Evolutionary conservation across 2,888 invertebrate species (phyloP).

Genomic region (Ophion costatus): DNA sequence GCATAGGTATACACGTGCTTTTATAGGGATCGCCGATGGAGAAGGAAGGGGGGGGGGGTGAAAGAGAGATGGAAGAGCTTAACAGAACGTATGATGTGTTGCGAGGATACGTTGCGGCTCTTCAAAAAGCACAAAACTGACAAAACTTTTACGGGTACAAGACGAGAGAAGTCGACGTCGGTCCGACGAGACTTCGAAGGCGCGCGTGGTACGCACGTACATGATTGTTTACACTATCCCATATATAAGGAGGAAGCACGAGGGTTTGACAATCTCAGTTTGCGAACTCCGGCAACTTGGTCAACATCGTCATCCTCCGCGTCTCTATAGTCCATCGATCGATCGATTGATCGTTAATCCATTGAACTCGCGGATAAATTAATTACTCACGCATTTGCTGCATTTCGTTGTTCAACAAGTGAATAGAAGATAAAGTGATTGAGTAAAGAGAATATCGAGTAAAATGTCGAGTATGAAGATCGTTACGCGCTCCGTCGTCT

Average conservation of each 20-base stretch:
- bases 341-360: constrained; percentile 41
- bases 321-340: neutral
- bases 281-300: constrained; percentile 74
- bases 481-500: constrained; percentile 17
- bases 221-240: constrained; percentile 81
- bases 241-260: constrained; percentile 82
- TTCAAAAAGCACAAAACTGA: constrained; percentile 66
- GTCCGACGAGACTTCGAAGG: constrained; percentile 75
- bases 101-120: constrained; percentile 29
- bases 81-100: constrained; percentile 17
- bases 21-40: constrained; percentile 21
- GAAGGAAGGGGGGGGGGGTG: constrained; percentile 6
- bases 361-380: neutral
- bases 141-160: constrained; percentile 74
- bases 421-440: neutral
- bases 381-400: neutral
- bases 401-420: neutral
- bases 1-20: constrained; percentile 3
- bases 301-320: constrained; percentile 64
- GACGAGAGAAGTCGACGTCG: constrained; percentile 67
- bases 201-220: constrained; percentile 74
- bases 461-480: constrained; percentile 46
- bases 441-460: constrained; percentile 1
- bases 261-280: constrained; percentile 82
- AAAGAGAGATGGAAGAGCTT: constrained; percentile 12